Evolutionary conservation across 2,888 invertebrate genomes (phyloP).

Genomic region (Cephus pulcher): DNA sequence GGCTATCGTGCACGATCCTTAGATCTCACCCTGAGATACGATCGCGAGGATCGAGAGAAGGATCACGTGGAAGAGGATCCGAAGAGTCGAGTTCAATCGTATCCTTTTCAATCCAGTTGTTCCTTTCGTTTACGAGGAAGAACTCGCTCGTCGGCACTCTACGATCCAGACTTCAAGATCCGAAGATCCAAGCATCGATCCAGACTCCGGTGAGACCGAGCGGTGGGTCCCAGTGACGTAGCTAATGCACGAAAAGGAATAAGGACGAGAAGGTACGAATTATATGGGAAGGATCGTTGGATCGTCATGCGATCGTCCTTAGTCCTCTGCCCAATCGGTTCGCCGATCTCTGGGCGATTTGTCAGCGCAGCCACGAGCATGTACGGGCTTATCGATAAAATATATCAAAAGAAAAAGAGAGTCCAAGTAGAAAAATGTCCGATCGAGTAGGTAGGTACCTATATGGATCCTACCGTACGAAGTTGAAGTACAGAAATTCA

Average conservation of each 20-base stretch:
- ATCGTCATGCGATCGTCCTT: neutral
- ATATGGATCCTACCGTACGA: neutral
- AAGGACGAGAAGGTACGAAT: neutral
- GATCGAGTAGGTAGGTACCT: neutral
- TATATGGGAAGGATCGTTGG: neutral
- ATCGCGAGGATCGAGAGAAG: slow-evolving; percentile 43
- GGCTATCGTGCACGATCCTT: slow-evolving; percentile 61
- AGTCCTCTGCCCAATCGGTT: slow-evolving; percentile 37
- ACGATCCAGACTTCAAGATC: neutral
- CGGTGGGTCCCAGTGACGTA: neutral
- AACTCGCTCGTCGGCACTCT: neutral
- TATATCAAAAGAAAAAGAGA: slow-evolving; percentile 51
- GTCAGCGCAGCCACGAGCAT: slow-evolving; percentile 57
- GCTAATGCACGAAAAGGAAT: neutral
- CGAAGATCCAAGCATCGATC: neutral
- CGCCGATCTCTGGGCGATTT: slow-evolving; percentile 61
- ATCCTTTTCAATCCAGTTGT: neutral
- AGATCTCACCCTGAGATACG: slow-evolving; percentile 60
- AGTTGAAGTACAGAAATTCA: neutral
- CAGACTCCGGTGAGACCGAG: neutral
- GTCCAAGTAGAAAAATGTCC: neutral
- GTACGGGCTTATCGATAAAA: slow-evolving; percentile 62
- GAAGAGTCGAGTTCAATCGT: neutral
- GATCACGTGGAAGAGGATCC: slow-evolving; percentile 8
- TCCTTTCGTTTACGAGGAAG: neutral